These are phyloP conservation scores for Bellardia bayeri DNA, from an alignment of 2,888 invertebrate species.

Conservation along the genomic window DNA sequence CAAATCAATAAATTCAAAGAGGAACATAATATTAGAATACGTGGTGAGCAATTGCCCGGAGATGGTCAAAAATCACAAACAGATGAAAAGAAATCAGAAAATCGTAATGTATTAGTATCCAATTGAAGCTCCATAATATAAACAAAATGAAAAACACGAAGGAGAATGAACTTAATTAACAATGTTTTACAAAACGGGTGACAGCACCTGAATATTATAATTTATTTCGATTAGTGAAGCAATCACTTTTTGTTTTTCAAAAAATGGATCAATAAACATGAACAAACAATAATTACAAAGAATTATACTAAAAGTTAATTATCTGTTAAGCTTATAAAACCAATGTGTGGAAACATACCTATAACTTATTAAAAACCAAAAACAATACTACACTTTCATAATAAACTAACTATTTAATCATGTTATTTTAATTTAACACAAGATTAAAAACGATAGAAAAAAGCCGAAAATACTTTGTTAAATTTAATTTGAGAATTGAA, in stretches of 20 bases:
- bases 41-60: conserved; percentile 86
- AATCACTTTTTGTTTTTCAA: conserved; percentile 10
- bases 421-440: no score
- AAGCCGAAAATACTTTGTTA: no score
- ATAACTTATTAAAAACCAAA: conserved; percentile 45
- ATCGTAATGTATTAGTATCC: conserved; percentile 86
- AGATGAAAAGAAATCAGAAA: conserved; percentile 81
- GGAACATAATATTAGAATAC: conserved; percentile 93
- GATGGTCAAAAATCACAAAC: conserved; percentile 79
- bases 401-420: no score
- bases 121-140: conserved; percentile 76
- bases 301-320: background rate
- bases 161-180: conserved; percentile 28
- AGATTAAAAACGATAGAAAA: no score
- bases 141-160: conserved; percentile 29
- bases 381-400: no score
- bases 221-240: conserved; percentile 23
- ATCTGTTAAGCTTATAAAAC: conserved; percentile 49
- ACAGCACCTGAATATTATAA: conserved; percentile 4
- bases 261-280: conserved; percentile 38
- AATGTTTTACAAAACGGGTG: conserved; percentile 12
- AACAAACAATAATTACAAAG: conserved; percentile 26
- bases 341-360: conserved; percentile 44
- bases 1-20: conserved; percentile 97
- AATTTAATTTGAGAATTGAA: no score